Evolutionary conservation across 2,888 invertebrate species (phyloP), one percentile per base, ranked within the genome.

Genomic region (Tanypteryx hageni): DNA sequence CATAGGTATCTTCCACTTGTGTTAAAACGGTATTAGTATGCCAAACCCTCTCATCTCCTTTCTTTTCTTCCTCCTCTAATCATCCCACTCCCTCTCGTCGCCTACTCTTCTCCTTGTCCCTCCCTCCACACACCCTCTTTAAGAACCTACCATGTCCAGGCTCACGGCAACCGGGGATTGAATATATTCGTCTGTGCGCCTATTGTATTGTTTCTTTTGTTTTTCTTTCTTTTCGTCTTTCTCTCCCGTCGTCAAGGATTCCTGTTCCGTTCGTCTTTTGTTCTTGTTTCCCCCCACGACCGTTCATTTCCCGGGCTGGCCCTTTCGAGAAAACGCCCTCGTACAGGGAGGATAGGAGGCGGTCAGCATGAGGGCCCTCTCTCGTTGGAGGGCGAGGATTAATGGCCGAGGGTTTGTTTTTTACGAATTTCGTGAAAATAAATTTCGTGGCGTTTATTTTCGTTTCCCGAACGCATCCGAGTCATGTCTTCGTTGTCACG

Each of bases 121-220:
- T 44, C 44, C 44, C 44, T 44, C 44, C 44, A 44, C 44, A 1
- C 44, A 44, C 44, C 44, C 44, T n/a, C 68, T 22, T 68, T 18
- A n/a, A n/a, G 68, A n/a, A 76, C 76, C 76, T 76, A 18, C 76
- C 76, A 76, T 76, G 22, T 76, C 76, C 76, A 76, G 10, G 13
- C 27, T 44, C 44, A 44, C 44, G 44, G 44, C n/a, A n/a, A 68
- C 68, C n/a, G 27, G 76, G 76, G 76, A 76, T 76, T 76, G 76
- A 76, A 76, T 76, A 76, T 76, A 76, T 76, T 76, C 76, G 76
- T 76, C 76, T 76, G 76, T 76, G 76, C 76, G 76, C 76, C 76
- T 27, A 76, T 76, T 76, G 76, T 76, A 76, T 76, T 76, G 11
- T 27, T 27, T 11, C 76, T 76, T 44, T 64, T 5, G 64, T 11